A percentile compares a stretch with the other conserved stretches of the same genome.
Evolutionary conservation across 1,140 invertebrate species (phyloP).

Genomic region (Eurosta solidaginis): DNA sequence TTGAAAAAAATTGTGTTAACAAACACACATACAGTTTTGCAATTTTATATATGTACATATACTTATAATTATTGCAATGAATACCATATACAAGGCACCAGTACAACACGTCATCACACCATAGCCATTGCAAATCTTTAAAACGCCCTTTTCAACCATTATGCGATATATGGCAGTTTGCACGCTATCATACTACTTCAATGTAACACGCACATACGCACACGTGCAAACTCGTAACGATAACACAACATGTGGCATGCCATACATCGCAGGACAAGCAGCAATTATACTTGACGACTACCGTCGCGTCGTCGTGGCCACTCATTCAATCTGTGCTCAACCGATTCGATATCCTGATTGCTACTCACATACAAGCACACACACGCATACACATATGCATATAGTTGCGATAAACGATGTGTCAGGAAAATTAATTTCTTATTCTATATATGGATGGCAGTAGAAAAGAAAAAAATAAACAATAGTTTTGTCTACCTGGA

Average conservation of each 20-base stretch:
- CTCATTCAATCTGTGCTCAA: slow-evolving; percentile 21
- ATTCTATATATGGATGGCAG: too few relatives aligned
- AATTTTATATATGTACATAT: background rate
- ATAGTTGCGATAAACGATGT: background rate
- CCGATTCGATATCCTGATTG: slow-evolving; percentile 27
- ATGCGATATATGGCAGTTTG: too few relatives aligned
- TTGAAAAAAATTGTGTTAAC: too few relatives aligned
- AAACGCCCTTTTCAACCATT: background rate
- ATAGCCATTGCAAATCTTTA: background rate
- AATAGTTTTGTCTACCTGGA: too few relatives aligned
- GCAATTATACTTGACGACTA: background rate
- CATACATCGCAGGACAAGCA: background rate
- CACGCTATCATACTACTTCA: too few relatives aligned
- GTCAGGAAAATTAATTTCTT: background rate
- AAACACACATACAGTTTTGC: too few relatives aligned
- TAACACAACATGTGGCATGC: background rate
- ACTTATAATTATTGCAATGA: background rate
- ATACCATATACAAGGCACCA: background rate
- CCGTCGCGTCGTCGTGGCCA: slow-evolving; percentile 5
- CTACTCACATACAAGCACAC: too few relatives aligned
- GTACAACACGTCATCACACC: background rate
- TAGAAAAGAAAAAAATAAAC: too few relatives aligned
- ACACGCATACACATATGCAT: too few relatives aligned
- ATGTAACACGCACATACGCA: too few relatives aligned
- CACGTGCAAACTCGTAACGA: background rate